Conservation (phyloP, 2,113 vertebrate species). For the Propithecus coquereli region DNA sequence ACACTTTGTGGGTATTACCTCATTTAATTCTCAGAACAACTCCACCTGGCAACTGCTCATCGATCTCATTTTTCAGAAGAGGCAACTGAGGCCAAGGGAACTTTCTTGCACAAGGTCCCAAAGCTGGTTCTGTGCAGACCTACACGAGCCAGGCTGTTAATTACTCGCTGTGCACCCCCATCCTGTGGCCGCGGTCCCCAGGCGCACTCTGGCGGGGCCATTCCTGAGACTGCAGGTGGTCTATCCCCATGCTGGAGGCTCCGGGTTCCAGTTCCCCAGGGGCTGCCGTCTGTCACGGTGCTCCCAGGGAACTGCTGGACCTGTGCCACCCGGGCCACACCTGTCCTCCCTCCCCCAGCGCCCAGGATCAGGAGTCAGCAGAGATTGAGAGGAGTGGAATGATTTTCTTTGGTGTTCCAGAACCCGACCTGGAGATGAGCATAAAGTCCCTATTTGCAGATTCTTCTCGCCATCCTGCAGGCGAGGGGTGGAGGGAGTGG, state of each 20-base stretch:
- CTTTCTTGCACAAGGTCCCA: neutral
- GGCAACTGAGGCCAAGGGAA: neutral
- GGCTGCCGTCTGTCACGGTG: rapidly evolving
- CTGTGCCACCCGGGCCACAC: neutral
- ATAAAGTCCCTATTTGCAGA: neutral
- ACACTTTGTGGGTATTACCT: too few species aligned
- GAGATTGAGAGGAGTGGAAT: neutral
- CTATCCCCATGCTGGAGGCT: neutral
- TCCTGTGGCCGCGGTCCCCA: neutral
- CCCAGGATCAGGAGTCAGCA: too few species aligned
- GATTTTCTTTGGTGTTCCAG: neutral
- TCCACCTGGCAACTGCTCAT: neutral
- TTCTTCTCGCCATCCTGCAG: neutral
- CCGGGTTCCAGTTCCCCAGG: rapidly evolving
- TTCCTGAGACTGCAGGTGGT: too few species aligned
- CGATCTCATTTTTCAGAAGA: neutral
- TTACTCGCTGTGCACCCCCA: rapidly evolving
- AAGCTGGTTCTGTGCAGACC: neutral
- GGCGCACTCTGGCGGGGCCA: neutral
- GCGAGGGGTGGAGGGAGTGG: rapidly evolving
- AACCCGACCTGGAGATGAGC: too few species aligned
- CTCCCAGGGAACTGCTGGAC: neutral
- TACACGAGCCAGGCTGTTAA: rapidly evolving
- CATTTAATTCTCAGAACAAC: neutral
- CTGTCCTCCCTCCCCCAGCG: too few species aligned